Conservation (phyloP, 2,113 vertebrate genomes). For the Solea senegalensis region DNA sequence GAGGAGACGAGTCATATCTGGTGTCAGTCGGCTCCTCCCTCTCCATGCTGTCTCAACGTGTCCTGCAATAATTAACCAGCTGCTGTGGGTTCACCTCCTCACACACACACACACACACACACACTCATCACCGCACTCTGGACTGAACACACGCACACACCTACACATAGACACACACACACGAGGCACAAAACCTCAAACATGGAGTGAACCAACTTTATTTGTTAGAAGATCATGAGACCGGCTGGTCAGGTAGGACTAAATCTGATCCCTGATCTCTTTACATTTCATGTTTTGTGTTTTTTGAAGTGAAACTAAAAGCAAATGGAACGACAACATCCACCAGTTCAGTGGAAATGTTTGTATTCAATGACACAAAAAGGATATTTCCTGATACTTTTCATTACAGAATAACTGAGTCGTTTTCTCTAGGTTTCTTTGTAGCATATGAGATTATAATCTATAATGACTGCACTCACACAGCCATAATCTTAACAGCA, state of each 20-base stretch:
- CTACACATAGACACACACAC: constrained; percentile 9
- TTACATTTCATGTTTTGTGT: not conserved
- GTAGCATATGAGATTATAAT: too few species aligned
- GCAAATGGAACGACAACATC: not conserved
- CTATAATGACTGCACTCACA: too few species aligned
- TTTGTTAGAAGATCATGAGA: constrained; percentile 10
- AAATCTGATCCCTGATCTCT: not conserved
- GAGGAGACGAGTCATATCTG: constrained; percentile 51
- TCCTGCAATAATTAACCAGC: constrained; percentile 75
- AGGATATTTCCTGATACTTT: not conserved
- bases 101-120: constrained; percentile 36
- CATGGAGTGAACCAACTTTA: constrained; percentile 36
- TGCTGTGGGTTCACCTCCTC: constrained; percentile 45
- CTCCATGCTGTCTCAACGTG: constrained; percentile 65
- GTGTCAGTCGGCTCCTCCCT: constrained; percentile 63
- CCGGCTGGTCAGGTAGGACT: constrained; percentile 42
- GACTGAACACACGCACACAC: constrained; percentile 41
- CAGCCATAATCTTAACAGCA: too few species aligned
- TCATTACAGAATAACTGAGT: too few species aligned
- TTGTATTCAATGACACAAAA: not conserved
- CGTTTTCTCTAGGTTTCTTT: too few species aligned
- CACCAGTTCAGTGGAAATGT: not conserved
- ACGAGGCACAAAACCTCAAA: constrained; percentile 1
- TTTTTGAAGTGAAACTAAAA: not conserved
- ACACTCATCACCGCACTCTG: constrained; percentile 53